Evolutionary conservation across 2,113 vertebrate species (phyloP).

Genomic region (Perca fluviatilis): DNA sequence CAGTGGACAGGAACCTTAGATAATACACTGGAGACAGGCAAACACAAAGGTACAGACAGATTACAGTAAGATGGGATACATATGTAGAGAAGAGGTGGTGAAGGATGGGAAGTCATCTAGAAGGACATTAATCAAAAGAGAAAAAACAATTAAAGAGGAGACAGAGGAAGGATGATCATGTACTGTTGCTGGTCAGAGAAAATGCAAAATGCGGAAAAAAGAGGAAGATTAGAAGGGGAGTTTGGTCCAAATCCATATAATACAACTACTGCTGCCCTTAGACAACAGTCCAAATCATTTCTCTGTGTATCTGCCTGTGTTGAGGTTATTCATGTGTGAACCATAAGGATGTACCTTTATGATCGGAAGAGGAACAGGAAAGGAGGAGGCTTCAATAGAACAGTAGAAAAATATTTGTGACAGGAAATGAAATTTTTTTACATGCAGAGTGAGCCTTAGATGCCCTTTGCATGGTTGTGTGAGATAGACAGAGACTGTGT

Average conservation of each 20-base stretch:
- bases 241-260: background rate
- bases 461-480: background rate
- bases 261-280: background rate
- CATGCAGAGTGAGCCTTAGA: constrained; percentile 3
- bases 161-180: background rate
- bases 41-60: background rate
- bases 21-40: background rate
- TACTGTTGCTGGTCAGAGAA: background rate
- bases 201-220: background rate
- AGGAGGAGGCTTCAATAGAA: constrained; percentile 38
- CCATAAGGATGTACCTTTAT: constrained; percentile 13
- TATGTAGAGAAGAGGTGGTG: background rate
- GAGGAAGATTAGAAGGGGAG: background rate
- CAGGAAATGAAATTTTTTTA: constrained; percentile 46
- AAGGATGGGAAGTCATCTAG: background rate
- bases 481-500: background rate
- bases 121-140: constrained; percentile 6
- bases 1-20: background rate
- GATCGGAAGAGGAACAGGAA: constrained; percentile 64
- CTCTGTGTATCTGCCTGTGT: background rate
- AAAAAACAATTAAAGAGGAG: background rate
- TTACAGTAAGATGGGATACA: constrained; percentile 3
- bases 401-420: constrained; percentile 18
- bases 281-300: background rate
- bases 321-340: background rate